Evolutionary conservation across 2,113 vertebrate genomes (phyloP).

Genomic region (Alectura lathami): DNA sequence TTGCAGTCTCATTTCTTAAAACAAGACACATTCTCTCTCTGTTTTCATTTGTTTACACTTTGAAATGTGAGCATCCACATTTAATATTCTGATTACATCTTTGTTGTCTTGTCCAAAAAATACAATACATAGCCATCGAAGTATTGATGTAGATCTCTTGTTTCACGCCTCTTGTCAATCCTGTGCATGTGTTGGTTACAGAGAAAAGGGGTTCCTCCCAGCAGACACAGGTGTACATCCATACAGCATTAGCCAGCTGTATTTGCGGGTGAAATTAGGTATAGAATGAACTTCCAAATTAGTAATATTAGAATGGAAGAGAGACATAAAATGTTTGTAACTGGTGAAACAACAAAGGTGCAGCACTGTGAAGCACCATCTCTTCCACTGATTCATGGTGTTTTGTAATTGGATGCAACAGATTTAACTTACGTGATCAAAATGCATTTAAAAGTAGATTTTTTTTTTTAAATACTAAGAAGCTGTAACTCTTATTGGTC

Average conservation of each 20-base stretch:
- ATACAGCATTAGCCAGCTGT: slow-evolving; percentile 36
- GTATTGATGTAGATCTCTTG: slow-evolving; percentile 6
- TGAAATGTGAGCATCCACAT: slow-evolving; percentile 42
- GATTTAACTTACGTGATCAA: neutral
- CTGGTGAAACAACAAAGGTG: slow-evolving; percentile 11
- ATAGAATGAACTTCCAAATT: slow-evolving; percentile 38
- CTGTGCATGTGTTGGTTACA: neutral
- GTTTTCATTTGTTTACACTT: slow-evolving; percentile 61
- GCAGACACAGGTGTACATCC: slow-evolving; percentile 47
- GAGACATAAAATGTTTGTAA: slow-evolving; percentile 49
- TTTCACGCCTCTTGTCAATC: slow-evolving; percentile 22
- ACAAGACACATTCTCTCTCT: neutral
- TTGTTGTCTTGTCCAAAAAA: slow-evolving; percentile 32
- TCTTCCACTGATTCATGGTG: neutral
- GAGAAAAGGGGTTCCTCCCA: neutral
- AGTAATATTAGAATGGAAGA: slow-evolving; percentile 35
- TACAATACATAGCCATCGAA: neutral
- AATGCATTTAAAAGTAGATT: neutral
- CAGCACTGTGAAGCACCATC: neutral
- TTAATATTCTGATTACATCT: slow-evolving; percentile 13
- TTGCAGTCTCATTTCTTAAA: neutral
- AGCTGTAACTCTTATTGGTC: neutral
- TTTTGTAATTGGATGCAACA: neutral
- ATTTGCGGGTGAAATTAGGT: slow-evolving; percentile 54
- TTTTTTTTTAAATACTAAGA: neutral